Evolutionary conservation across 2,888 invertebrate genomes (phyloP).

Genomic region (Rotaria macrura): DNA sequence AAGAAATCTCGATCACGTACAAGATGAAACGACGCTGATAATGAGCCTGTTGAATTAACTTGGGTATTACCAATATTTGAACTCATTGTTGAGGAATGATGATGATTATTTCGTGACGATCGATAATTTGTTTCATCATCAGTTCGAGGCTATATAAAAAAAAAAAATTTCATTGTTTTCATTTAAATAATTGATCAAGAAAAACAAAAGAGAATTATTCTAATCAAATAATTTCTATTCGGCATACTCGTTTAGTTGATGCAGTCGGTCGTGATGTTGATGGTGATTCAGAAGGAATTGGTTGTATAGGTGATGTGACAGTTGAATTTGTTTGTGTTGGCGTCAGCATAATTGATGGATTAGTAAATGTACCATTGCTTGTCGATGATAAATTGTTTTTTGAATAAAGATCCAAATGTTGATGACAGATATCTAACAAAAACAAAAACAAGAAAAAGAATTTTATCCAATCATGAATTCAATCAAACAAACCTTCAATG

Average conservation of each 20-base stretch:
- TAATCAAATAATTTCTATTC: too few species aligned
- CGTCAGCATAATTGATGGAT: neutral
- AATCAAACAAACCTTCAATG: constrained; percentile 59
- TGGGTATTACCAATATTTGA: neutral
- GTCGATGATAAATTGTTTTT: constrained; percentile 6
- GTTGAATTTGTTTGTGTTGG: constrained; percentile 12
- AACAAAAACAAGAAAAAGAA: neutral
- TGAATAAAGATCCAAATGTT: constrained; percentile 76
- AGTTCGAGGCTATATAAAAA: neutral
- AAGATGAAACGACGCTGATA: neutral
- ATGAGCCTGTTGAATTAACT: neutral
- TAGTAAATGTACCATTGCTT: neutral
- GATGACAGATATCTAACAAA: constrained; percentile 77
- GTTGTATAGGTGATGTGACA: neutral
- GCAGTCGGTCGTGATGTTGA: neutral
- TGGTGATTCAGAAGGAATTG: neutral
- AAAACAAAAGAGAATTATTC: too few species aligned
- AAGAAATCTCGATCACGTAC: neutral
- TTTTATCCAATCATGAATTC: neutral
- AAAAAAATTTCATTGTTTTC: neutral
- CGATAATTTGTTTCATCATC: constrained; percentile 6
- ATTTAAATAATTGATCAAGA: too few species aligned
- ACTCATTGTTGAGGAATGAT: neutral
- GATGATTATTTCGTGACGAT: neutral
- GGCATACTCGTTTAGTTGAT: neutral